A percentile compares a stretch with the other conserved stretches of the same genome.
Evolutionary conservation across 1,140 invertebrate species (phyloP).

Genomic region (Drosophila ficusphila): DNA sequence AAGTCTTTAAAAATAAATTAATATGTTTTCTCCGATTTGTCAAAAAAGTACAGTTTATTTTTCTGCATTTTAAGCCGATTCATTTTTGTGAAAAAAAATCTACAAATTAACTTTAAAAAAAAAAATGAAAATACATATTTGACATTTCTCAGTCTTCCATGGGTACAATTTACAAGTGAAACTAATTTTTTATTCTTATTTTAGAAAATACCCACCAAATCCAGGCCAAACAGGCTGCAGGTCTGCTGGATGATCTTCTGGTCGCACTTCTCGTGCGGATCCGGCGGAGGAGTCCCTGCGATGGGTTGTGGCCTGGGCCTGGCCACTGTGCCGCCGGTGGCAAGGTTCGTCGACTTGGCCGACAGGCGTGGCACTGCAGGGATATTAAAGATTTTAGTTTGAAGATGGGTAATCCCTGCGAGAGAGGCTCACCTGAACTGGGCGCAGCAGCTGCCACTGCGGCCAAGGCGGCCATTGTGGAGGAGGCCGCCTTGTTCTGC

Average conservation of each 20-base stretch:
- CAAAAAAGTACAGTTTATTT: too few relatives aligned
- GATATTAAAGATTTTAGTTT: background rate
- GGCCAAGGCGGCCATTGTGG: conserved; percentile 54
- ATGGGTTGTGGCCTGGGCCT: conserved; percentile 94
- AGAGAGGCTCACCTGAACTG: conserved; percentile 34
- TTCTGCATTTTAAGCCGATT: too few relatives aligned
- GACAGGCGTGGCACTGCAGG: conserved; percentile 67
- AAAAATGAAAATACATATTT: too few relatives aligned
- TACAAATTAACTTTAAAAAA: conserved; percentile 3
- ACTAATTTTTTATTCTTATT: too few relatives aligned
- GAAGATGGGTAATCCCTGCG: accelerated
- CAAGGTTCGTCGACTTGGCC: conserved; percentile 70
- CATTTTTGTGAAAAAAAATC: background rate
- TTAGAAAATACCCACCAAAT: conserved; percentile 88
- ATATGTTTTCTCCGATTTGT: too few relatives aligned
- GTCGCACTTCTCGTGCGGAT: conserved; percentile 91
- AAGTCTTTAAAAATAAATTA: too few relatives aligned
- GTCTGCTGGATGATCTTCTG: conserved; percentile 94
- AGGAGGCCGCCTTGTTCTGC: conserved; percentile 50
- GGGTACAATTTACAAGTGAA: too few relatives aligned
- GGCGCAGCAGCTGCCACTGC: conserved; percentile 62
- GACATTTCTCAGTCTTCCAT: too few relatives aligned
- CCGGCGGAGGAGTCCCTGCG: conserved; percentile 91
- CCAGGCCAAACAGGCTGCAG: conserved; percentile 94
- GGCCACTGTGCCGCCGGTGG: conserved; percentile 83